Conservation (phyloP, 2,888 invertebrate genomes). For the Microctonus brassicae region DNA sequence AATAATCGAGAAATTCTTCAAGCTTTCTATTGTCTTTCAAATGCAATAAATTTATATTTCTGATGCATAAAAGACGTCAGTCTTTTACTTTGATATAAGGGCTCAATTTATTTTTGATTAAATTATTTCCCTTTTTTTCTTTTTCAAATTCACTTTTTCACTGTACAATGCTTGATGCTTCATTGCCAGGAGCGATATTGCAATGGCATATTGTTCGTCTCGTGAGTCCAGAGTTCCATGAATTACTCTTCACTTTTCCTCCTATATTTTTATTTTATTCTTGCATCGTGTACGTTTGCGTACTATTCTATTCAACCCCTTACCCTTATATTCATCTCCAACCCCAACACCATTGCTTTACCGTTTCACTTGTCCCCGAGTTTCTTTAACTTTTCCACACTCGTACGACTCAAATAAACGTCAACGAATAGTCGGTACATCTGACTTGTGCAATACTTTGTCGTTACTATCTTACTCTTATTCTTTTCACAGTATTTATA, state of each 20-base stretch:
- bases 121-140: background rate
- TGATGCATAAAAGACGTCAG: background rate
- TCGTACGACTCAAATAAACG: slow-evolving; percentile 48
- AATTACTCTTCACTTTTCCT: background rate
- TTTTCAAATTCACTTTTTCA: background rate
- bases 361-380: slow-evolving; percentile 17
- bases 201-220: slow-evolving; percentile 1
- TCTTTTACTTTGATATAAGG: background rate
- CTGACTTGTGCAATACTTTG: slow-evolving; percentile 39
- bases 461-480: slow-evolving; percentile 33
- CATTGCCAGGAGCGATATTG: slow-evolving; percentile 3
- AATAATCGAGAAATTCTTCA: background rate
- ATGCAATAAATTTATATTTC: slow-evolving; percentile 1
- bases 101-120: background rate
- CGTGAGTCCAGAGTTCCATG: background rate
- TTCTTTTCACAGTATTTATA: slow-evolving; percentile 21
- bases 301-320: background rate
- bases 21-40: background rate
- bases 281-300: no score
- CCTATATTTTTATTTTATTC: no score
- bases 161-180: background rate
- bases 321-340: background rate
- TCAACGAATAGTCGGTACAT: slow-evolving; percentile 43
- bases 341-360: slow-evolving; percentile 18
- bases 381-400: slow-evolving; percentile 34